Conservation (phyloP, 2,797 vertebrate species). For the Delichon dasypus region DNA sequence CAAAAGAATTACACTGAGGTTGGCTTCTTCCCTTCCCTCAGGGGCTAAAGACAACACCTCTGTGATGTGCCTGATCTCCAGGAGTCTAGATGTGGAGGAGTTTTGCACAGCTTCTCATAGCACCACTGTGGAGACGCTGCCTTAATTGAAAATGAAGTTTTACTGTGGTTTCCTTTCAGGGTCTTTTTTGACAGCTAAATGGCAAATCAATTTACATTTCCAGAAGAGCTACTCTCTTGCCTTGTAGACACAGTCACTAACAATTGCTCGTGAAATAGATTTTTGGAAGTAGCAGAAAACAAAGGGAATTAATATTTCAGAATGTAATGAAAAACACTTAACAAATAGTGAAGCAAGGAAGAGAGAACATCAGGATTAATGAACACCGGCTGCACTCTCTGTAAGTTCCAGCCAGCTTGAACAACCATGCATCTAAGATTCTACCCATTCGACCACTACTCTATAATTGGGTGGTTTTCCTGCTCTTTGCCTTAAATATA, state of each 20-base stretch:
- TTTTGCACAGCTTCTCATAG: background rate
- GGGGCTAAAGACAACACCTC: background rate
- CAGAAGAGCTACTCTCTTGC: background rate
- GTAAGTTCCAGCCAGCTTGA: background rate
- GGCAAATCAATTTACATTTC: background rate
- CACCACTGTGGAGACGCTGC: background rate
- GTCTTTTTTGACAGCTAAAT: slow-evolving; percentile 7
- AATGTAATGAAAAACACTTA: background rate
- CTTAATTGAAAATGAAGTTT: background rate
- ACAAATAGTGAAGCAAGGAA: background rate
- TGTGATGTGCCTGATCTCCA: background rate
- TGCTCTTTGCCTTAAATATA: background rate
- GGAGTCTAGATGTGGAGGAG: background rate
- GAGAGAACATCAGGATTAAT: background rate
- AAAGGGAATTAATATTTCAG: background rate
- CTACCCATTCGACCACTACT: background rate
- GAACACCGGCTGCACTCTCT: background rate
- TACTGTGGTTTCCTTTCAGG: background rate
- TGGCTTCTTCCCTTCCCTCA: background rate
- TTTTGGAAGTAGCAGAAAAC: background rate
- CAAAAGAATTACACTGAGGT: background rate
- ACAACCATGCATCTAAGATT: background rate
- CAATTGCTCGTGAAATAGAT: background rate
- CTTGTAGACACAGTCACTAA: background rate
- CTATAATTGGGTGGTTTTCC: background rate